Evolutionary conservation across 2,797 vertebrate species (phyloP), one percentile per base, ranked within the genome.

Genomic region (Typhlichthys eigenmanni): DNA sequence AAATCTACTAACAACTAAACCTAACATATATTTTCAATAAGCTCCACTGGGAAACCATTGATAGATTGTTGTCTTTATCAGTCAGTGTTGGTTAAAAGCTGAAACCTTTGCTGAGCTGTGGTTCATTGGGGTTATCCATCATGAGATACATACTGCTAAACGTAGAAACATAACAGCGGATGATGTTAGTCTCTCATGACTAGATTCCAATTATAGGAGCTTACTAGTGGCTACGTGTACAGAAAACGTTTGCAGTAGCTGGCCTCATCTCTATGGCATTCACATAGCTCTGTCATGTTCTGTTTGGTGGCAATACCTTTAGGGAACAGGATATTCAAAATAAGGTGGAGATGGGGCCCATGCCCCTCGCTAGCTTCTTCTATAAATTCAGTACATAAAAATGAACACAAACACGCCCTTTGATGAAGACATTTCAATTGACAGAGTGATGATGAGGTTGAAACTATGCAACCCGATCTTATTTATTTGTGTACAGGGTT

Each of bases 401-500:
- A 49, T 17, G 19, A 8, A 61, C 11, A 50, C 47, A 38, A 14
- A 54, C 13, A 12, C 4, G 29, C 29, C 6, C 49, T 14, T 17
- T 4, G 13, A 29, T 48, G 14, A 46, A 46, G 13, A 59, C 34
- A 19, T 34, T 64, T 79, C 58, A 59, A 48, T 85, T 81, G 80
- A 75, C 74, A 74, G 75, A 82, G 74, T 67, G 72, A 55, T 60
- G 61, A 72, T 54, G 58, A 74, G 79, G 83, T 86, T 78, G 73
- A 62, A 84, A 62, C 24, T 55, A 48, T 67, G 82, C 57, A 86
- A 89, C 75, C 57, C 8, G 74, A 87, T 81, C 82, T 72, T 76
- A 85, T 85, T 84, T 82, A 85, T 83, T 83, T 54, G 62, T 51
- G 76, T 82, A 74, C 50, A 4, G 64, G 74, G 74, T 78, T 84